Evolutionary conservation across 2,113 vertebrate genomes (phyloP), one percentile per base, ranked within the genome.

Genomic region (Phrynosoma platyrhinos): DNA sequence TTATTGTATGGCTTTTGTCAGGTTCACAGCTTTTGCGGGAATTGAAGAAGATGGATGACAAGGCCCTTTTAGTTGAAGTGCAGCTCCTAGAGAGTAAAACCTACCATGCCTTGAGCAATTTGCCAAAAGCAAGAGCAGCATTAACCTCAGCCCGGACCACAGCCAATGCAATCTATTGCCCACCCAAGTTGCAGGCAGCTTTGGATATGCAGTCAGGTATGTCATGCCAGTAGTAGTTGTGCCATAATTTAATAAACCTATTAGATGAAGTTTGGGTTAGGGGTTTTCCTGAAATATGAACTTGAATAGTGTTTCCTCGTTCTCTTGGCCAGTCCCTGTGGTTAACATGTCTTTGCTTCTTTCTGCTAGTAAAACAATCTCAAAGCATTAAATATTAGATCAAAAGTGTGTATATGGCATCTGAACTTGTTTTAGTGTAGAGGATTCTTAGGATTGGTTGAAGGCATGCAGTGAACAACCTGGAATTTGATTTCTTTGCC

Each of bases 1-100:
- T 23, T 9, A 30, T 32, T 83, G n/a, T 53, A 7, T 88, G 47
- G n/a, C 18, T 32, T 4, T 88, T 87, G 71, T 62, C 82, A 99
- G 99, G 98, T 77, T 97, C 99, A 87, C 98, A 99, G 95, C 96
- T 99, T 91, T 97, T 99, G 4, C 96, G 98, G 90, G 99, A 99
- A 85, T 96, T 99, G 93, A 99, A 99, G 93, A 99, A 99, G 97
- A 99, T 99, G 99, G 99, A 99, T 27, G 99, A 99, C 95, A 99
- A 99, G 96, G 98, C 98, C n/a, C 97, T 99, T 92, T 96, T 99
- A 94, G 99, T 99, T 83, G 99, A 99, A 94, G 99, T 99, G 90
- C 99, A 99, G 95, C 97, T 99, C 90, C 96, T 99, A 81, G 99
- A 99, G 95, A 99, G 99, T 90, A 99, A 99, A 96, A 99, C 99